Evolutionary conservation across 2,888 invertebrate species (phyloP).

Genomic region (Phyto melanocephala): DNA sequence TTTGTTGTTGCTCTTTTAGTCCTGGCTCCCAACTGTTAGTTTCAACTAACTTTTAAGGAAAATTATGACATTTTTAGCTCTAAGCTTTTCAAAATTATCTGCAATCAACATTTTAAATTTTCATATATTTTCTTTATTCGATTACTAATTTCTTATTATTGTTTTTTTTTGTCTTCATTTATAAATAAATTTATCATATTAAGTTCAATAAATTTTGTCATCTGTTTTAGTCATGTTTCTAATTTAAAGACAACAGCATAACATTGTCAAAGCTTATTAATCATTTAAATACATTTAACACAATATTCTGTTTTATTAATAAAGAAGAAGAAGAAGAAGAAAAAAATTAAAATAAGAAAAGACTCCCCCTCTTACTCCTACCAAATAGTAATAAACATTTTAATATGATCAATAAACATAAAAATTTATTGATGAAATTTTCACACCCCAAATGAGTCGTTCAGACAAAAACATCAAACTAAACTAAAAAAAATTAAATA

Average conservation of each 20-base stretch:
- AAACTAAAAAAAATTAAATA: conserved; percentile 25
- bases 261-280: conserved; percentile 54
- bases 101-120: too few species aligned
- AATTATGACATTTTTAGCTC: too few species aligned
- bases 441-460: conserved; percentile 53
- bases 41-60: too few species aligned
- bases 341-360: background rate
- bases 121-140: background rate
- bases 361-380: background rate
- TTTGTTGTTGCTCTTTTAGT: too few species aligned
- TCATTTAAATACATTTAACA: conserved; percentile 55
- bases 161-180: background rate
- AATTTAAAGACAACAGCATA: conserved; percentile 33
- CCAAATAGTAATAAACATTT: conserved; percentile 47
- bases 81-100: too few species aligned
- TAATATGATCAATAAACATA: conserved; percentile 65
- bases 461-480: conserved; percentile 10
- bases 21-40: too few species aligned
- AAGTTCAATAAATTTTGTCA: conserved; percentile 27
- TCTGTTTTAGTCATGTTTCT: conserved; percentile 56
- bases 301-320: conserved; percentile 10
- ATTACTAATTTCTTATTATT: background rate
- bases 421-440: conserved; percentile 63
- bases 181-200: background rate
- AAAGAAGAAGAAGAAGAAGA: too few species aligned